Evolutionary conservation across 2,797 vertebrate genomes (phyloP), one percentile per base, ranked within the genome.

Genomic region (Podargus strigoides): DNA sequence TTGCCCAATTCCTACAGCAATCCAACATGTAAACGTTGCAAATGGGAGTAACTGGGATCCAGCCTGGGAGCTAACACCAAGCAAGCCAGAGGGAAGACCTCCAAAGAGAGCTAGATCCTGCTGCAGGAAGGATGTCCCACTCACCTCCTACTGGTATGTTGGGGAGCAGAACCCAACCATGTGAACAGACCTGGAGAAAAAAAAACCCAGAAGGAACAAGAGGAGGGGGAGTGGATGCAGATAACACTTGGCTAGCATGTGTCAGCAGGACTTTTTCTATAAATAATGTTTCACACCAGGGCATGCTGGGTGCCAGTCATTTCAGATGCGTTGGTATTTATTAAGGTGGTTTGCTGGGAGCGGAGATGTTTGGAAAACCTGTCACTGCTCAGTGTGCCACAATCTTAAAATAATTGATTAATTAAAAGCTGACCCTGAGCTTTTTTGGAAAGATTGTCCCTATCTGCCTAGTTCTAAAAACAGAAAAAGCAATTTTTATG

Each of bases 361-460:
- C 84, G 15, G 63, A 86, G 44, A 26, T 60, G 83, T 66, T 79
- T 56, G 50, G 50, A 84, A 94, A 94, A 90, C 58, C 78, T 87
- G 92, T n/a, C 70, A 13, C 78, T 64, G 36, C 55, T n/a, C 78
- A 27, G 26, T 4, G 34, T 63, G 59, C 41, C 67, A 39, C 41
- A 41, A 27, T 18, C 82, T 78, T 28, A 67, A 85, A 92, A 82
- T 20, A 85, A 93, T 1, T n/a, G 18, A 89, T 80, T 75, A 80
- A 94, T 94, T 94, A 92, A 75, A 84, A 94, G 76, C 79, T 86
- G 94, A 94, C 93, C 92, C 87, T 59, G 82, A 92, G 82, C 50
- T 41, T 63, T 63, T 59, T 42, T 26, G 19, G 46, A 66, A 88
- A 64, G 52, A 44, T 86, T 79, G 52, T 28, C 26, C 74, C 28